Evolutionary conservation across 1,140 invertebrate genomes (phyloP), one percentile per base, ranked within the genome.

Genomic region (Helicoverpa zea): DNA sequence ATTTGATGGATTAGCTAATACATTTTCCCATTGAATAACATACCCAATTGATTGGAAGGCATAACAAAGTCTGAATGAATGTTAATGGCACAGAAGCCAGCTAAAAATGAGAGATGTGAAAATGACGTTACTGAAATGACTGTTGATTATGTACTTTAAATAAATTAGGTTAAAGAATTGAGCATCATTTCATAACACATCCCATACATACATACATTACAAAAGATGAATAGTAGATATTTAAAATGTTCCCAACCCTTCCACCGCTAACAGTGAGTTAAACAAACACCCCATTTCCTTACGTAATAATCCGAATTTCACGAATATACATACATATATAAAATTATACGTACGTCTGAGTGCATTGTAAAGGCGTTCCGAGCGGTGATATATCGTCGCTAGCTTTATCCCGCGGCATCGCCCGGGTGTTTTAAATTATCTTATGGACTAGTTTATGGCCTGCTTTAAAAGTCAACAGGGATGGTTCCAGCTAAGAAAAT

Each of bases 291-390:
- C 23, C n/a, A 29, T 56, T 73, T 58, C 29, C 70, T 56, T 16
- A 29, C 51, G 52, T 56, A 58, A 58, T 72, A 72, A 72, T 54
- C 49, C 68, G 68, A 52, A 72, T 54, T 72, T 72, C 68, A 52
- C 52, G 52, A 49, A 23, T 49, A 51, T 16, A 72, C 54, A 72
- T 18, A 72, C 52, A 72, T 72, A 72, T 72, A 72, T 72, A 72
- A 79, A 79, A 79, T 68, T 70, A 68, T 58, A 58, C 64, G 77
- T 79, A 68, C 49, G 35, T 56, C 51, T 56, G 63, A 61, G 61
- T 78, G 81, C 79, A 76, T 61, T 64, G 80, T 77, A 83, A 81
- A 83, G 79, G 84, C 84, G 81, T 72, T 77, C 51, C 80, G 59
- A 61, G 16, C 54, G 47, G 51, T 80, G 78, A 83, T 86, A 82